These are phyloP conservation scores for Tadarida brasiliensis DNA, from an alignment of 2,797 vertebrate genomes.

Conservation along the genomic window DNA sequence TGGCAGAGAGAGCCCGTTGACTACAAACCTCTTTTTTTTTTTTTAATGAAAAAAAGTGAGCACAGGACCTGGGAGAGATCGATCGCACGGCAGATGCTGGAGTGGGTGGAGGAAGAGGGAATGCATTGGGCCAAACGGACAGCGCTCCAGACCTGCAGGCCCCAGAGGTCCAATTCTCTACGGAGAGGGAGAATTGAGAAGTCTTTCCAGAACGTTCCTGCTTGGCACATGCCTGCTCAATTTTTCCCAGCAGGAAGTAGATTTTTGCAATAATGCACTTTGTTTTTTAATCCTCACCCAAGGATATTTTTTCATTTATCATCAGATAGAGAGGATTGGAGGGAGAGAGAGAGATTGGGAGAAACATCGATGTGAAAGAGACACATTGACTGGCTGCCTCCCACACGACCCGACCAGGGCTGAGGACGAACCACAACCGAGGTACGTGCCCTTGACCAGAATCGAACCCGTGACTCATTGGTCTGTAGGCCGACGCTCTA, in stretches of 20 bases:
- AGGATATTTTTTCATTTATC: too few species aligned
- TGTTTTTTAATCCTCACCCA: too few species aligned
- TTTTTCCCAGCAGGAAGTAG: neutral
- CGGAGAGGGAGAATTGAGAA: rapidly evolving
- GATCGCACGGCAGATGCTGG: neutral
- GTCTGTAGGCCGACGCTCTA: too few species aligned
- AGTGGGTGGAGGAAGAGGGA: neutral
- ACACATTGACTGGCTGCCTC: too few species aligned
- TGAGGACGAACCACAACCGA: too few species aligned
- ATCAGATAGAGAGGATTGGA: too few species aligned
- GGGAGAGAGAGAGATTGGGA: too few species aligned
- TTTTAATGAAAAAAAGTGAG: neutral
- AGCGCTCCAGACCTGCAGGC: neutral
- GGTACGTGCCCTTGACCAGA: too few species aligned
- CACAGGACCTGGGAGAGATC: neutral
- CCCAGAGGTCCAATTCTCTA: rapidly evolving
- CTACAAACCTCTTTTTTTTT: neutral
- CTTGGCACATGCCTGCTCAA: too few species aligned
- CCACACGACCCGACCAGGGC: too few species aligned
- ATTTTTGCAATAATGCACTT: neutral
- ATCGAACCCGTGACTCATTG: too few species aligned
- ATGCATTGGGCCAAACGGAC: neutral
- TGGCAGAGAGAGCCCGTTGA: neutral
- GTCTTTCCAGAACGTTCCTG: neutral
- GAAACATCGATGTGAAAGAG: too few species aligned